These are phyloP conservation scores for Dasypogon diadema DNA, from an alignment of 2,888 invertebrate species.

Conservation along the genomic window DNA sequence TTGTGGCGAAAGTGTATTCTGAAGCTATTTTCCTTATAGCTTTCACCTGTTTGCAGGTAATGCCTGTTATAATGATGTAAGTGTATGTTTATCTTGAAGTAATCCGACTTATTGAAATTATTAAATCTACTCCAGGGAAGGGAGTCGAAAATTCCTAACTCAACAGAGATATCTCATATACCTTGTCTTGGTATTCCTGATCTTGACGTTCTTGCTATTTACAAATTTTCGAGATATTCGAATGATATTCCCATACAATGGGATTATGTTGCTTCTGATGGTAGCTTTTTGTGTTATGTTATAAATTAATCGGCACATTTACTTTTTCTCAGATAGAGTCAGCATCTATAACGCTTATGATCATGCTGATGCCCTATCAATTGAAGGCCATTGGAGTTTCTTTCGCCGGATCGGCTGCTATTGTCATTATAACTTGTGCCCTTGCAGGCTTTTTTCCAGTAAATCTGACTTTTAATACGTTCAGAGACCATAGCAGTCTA, in stretches of 20 bases:
- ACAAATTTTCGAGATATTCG: neutral
- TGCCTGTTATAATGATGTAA: neutral
- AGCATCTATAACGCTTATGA: neutral
- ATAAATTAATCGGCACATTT: no score
- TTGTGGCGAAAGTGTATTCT: neutral
- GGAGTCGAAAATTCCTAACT: no score
- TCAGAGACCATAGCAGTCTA: no score
- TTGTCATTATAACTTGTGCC: neutral
- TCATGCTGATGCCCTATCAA: neutral
- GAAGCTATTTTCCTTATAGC: neutral
- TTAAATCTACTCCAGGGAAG: no score
- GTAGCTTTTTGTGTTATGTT: neutral
- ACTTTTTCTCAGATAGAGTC: neutral
- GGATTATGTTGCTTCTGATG: neutral
- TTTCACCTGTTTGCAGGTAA: neutral
- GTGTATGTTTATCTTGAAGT: no score
- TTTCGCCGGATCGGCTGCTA: neutral
- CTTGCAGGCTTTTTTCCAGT: neutral
- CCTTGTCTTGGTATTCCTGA: neutral
- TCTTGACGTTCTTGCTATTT: neutral
- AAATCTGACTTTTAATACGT: neutral
- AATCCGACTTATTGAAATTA: no score
- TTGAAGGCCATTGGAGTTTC: neutral
- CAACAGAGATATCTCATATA: neutral
- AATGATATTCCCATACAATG: neutral